A percentile compares a stretch with the other conserved stretches of the same genome.
Evolutionary conservation across 92 coral and sea anemone species (phyloP).

Genomic region (Blastomussa wellsi): DNA sequence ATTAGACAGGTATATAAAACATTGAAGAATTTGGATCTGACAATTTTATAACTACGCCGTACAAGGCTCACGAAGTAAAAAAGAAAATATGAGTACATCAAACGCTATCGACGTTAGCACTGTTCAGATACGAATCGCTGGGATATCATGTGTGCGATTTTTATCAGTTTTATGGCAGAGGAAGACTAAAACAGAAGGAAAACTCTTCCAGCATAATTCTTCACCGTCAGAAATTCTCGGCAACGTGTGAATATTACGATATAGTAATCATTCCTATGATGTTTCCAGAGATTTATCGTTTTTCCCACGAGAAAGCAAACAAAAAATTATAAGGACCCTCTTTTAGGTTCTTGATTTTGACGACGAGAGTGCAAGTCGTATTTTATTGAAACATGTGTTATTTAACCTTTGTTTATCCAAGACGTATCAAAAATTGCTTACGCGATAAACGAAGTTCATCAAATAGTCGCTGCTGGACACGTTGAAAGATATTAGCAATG

Average conservation of each 20-base stretch:
- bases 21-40: neutral
- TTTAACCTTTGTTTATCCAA: constrained; percentile 7
- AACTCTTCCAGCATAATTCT: neutral
- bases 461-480: neutral
- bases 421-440: constrained; percentile 2
- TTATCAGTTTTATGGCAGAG: neutral
- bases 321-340: neutral
- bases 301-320: neutral
- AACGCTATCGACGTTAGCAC: neutral
- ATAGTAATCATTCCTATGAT: neutral
- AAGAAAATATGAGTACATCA: neutral
- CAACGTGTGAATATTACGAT: constrained; percentile 1
- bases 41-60: neutral
- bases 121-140: neutral
- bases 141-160: neutral
- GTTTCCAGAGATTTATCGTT: neutral
- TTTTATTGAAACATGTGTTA: neutral
- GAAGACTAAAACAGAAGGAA: neutral
- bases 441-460: neutral
- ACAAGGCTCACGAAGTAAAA: neutral
- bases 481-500: constrained; percentile 33
- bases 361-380: neutral
- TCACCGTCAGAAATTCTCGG: neutral
- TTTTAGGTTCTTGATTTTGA: neutral
- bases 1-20: neutral